Percentiles rank a stretch among this genome's conserved stretches.
Conservation (phyloP, 2,888 invertebrate genomes). For the Lasioglossum vierecki region DNA sequence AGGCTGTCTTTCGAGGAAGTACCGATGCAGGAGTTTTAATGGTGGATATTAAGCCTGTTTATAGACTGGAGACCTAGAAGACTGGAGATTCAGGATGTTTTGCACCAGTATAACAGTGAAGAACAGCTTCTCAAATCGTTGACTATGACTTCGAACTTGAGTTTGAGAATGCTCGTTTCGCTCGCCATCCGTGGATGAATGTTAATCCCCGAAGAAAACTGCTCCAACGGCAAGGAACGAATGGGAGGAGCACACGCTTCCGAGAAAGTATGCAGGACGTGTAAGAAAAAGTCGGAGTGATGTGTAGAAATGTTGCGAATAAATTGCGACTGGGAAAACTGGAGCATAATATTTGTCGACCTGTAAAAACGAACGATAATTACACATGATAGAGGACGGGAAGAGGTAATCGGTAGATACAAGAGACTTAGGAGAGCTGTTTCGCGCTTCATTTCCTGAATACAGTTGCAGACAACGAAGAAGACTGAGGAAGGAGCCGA, state of each 20-base stretch:
- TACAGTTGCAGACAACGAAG: not conserved
- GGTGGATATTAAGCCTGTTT: not conserved
- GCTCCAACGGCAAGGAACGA: not conserved
- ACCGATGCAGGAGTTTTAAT: too few species aligned
- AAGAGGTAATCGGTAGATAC: not conserved
- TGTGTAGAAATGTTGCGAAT: not conserved
- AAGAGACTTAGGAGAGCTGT: not conserved
- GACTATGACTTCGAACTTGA: not conserved
- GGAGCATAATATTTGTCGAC: constrained; percentile 7
- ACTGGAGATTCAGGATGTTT: not conserved
- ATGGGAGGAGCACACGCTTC: not conserved
- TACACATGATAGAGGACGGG: not conserved
- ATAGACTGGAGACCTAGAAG: not conserved
- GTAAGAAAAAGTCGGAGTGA: not conserved
- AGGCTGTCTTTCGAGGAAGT: too few species aligned
- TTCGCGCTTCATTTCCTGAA: not conserved
- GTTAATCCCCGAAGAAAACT: not conserved
- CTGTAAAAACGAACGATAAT: constrained; percentile 7
- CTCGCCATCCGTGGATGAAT: not conserved
- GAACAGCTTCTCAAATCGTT: not conserved
- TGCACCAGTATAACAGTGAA: not conserved
- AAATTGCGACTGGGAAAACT: constrained; percentile 10
- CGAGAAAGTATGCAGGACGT: not conserved
- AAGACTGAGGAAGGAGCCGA: not conserved
- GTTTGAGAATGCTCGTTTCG: not conserved